Percentiles rank a stretch among this genome's conserved stretches.
Evolutionary conservation across 2,797 vertebrate genomes (phyloP).

Genomic region (Podarcis lilfordi): DNA sequence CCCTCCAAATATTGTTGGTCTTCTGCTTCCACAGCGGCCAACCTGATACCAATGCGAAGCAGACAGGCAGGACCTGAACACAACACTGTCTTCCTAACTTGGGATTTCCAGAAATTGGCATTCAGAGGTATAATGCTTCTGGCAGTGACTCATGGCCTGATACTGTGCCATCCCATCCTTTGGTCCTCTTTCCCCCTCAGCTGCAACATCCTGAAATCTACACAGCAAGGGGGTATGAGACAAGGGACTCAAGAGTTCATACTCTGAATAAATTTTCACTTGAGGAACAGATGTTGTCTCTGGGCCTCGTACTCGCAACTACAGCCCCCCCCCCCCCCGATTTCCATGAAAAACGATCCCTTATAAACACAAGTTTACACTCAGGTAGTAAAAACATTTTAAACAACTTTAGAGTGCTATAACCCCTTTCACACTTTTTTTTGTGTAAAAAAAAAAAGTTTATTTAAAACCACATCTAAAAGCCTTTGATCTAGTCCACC

Average conservation of each 20-base stretch:
- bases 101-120: too few species aligned
- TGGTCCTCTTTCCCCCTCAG: too few species aligned
- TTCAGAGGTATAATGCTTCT: too few species aligned
- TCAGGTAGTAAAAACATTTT: slow-evolving; percentile 15
- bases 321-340: not conserved
- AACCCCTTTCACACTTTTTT: slow-evolving; percentile 9
- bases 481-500: slow-evolving; percentile 20
- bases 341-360: slow-evolving; percentile 19
- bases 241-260: too few species aligned
- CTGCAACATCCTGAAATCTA: not conserved
- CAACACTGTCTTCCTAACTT: too few species aligned
- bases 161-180: not conserved
- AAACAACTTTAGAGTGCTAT: slow-evolving; percentile 14
- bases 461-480: slow-evolving; percentile 30
- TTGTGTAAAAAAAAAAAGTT: not conserved
- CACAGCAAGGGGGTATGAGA: not conserved
- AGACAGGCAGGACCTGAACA: too few species aligned
- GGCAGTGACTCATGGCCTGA: not conserved
- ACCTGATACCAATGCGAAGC: too few species aligned
- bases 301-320: not conserved
- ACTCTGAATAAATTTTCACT: not conserved
- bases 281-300: not conserved
- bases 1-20: too few species aligned
- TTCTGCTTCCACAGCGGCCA: too few species aligned
- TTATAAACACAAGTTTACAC: slow-evolving; percentile 19